Base-by-base conservation (phyloP, 2,888 invertebrate species). In the Drosophila testacea region DNA sequence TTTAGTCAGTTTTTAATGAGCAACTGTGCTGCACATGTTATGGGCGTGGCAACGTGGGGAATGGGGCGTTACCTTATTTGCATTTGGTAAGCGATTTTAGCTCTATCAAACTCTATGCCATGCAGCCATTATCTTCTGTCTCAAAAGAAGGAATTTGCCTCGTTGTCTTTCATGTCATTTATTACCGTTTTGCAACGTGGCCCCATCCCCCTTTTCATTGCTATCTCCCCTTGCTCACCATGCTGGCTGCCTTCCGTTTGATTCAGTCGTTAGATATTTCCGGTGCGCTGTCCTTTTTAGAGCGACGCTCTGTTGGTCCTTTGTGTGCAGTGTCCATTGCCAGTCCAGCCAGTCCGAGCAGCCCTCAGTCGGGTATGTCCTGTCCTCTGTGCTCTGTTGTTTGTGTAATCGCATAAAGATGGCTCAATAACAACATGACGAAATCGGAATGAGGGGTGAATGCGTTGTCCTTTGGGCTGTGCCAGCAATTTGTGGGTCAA, bases 231-330 rank as follows among this genome's bases (percentile, higher is more conserved):
- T 46, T 6, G 9, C 13, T 27, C 27, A 6, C n/a, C 60, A 34
- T 59, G 22, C 48, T 39, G 60, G 27, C 28, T 73, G 68, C 52
- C 64, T 59, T 86, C 76, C 81, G 83, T 70, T 86, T 69, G 62
- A 85, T 80, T 83, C 86, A 88, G 85, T 83, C 88, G 83, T 83
- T 85, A 83, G 81, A 80, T 74, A 83, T 88, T 88, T 83, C 88
- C 83, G 86, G 78, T 78, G 80, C 71, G 75, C 77, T 84, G 88
- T 83, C 78, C 81, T 81, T 77, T 88, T 83, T 81, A 71, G 72
- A 79, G 77, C 73, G 68, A 65, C 65, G 70, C 56, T 46, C 56
- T 65, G 10, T 52, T 70, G 60, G 78, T 85, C 79, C 83, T 79
- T 86, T 85, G 86, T 88, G 69, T 72, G 50, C 55, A 62, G 39